phyloP scores from a whole-genome alignment of 2,888 invertebrate genomes.

The Muscina levida region DNA sequence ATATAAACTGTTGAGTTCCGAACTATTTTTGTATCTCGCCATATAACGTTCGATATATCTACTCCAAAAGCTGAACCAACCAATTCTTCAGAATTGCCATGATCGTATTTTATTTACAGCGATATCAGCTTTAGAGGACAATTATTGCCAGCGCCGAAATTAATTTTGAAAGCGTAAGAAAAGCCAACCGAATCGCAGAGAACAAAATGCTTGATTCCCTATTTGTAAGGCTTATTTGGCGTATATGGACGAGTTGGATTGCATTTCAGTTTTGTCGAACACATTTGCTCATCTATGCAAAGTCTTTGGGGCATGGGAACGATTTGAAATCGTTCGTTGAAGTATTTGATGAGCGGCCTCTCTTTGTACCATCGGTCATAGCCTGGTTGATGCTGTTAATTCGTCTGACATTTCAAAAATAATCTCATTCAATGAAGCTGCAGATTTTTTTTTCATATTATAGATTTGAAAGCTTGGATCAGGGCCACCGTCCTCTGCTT shows the following conservation, averaged over 20 bases:
- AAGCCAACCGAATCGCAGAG: neutral
- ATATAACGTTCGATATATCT: constrained; percentile 8
- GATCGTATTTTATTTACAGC: neutral
- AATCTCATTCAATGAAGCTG: constrained; percentile 38
- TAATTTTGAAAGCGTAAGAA: constrained; percentile 38
- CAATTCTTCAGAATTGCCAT: neutral
- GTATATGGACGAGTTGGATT: neutral
- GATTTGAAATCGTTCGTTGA: constrained; percentile 2
- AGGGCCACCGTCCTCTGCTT: constrained; percentile 15
- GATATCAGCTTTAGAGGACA: neutral
- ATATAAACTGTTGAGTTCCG: neutral
- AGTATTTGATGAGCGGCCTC: constrained; percentile 1
- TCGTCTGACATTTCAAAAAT: constrained; percentile 43
- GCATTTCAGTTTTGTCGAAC: neutral
- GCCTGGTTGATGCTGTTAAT: constrained; percentile 5
- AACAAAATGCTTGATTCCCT: constrained; percentile 5
- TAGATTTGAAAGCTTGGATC: constrained; percentile 41
- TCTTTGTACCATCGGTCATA: neutral
- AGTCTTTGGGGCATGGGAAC: neutral
- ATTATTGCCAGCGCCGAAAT: constrained; percentile 32
- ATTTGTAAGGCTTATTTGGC: constrained; percentile 16
- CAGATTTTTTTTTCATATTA: constrained; percentile 32
- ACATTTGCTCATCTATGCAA: neutral
- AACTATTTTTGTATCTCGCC: neutral
- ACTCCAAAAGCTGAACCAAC: constrained; percentile 11